Evolutionary conservation across 2,888 invertebrate genomes (phyloP), one percentile per base, ranked within the genome.

Genomic region (Acanthosepion lycidas): DNA sequence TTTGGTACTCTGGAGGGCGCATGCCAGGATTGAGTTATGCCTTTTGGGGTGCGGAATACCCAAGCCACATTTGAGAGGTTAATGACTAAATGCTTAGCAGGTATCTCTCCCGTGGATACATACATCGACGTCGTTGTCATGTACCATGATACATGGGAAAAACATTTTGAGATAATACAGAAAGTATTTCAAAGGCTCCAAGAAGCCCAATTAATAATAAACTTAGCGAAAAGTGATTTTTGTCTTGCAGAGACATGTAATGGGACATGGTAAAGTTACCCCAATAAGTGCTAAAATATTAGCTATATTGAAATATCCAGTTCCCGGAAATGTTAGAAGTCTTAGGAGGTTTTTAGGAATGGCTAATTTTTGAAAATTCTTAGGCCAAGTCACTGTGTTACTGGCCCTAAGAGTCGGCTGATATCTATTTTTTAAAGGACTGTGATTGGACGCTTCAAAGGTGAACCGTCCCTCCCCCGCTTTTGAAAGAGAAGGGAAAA

Each of bases 11-110:
- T 94, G 23, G 55, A 94, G 9, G 95, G 95, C 5, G 59, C 94
- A 18, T 95, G 93, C 91, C 92, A 94, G 33, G 94, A 95, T 53
- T 93, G 94, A 53, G 95, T 95, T 26, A 95, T 95, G 95, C 94
- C 95, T 12, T 94, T 95, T 91, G 95, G 94, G 20, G 94, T 95
- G 94, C 94, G 92, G 91, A 95, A 95, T 48, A 20, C 95, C 18
- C 28, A 91, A 0, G 94, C 95, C 18, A 94, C 94, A 2, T 95
- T 94, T 78, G 94, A 51, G 12, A 59, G 95, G 9, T 8, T 95
- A 51, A 94, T 95, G 94, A 94, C 91, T 64, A 28, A 33, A 33
- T n/a, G 92, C 8, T 26, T 94, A 4, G n/a, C 6, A 33, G 94
- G 91, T 49, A 55, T 64, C n/a, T 23, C 91, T 51, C 6, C 53